phyloP scores from a whole-genome alignment of 2,888 invertebrate genomes.

The Apocheima hispidaria region DNA sequence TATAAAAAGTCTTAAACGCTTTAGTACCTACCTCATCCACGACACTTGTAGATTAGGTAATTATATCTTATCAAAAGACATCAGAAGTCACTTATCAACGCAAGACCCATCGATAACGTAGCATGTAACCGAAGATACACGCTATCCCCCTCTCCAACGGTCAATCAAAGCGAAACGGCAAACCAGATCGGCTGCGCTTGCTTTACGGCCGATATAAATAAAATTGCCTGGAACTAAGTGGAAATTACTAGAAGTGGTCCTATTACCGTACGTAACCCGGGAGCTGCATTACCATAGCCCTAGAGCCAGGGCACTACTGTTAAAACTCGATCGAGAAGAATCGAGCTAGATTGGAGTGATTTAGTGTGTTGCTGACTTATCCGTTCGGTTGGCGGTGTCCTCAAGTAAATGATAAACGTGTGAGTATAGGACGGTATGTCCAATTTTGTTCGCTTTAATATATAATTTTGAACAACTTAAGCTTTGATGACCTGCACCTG shows the following conservation, averaged over 20 bases:
- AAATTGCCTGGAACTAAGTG: conserved; percentile 71
- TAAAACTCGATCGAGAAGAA: conserved; percentile 27
- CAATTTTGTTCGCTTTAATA: neutral
- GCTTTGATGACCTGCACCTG: conserved; percentile 19
- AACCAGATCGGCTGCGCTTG: conserved; percentile 37
- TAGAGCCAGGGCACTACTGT: conserved; percentile 42
- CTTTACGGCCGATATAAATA: conserved; percentile 49
- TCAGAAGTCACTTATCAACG: neutral
- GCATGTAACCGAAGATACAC: conserved; percentile 18
- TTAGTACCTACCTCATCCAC: too few relatives aligned
- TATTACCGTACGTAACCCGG: conserved; percentile 77
- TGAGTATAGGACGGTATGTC: neutral
- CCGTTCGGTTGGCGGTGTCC: neutral
- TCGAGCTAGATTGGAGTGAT: neutral
- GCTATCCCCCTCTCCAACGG: conserved; percentile 34
- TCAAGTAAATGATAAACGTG: neutral
- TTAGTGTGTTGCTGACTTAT: neutral
- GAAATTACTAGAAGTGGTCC: conserved; percentile 73
- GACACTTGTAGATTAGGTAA: neutral
- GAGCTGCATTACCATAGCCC: conserved; percentile 72
- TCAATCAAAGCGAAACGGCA: conserved; percentile 45
- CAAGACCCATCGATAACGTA: conserved; percentile 10
- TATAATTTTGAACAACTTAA: neutral
- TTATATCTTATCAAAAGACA: neutral
- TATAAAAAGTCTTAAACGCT: neutral